Conservation (phyloP, 2,113 vertebrate genomes). For the Andinoacara biseriatus region DNA sequence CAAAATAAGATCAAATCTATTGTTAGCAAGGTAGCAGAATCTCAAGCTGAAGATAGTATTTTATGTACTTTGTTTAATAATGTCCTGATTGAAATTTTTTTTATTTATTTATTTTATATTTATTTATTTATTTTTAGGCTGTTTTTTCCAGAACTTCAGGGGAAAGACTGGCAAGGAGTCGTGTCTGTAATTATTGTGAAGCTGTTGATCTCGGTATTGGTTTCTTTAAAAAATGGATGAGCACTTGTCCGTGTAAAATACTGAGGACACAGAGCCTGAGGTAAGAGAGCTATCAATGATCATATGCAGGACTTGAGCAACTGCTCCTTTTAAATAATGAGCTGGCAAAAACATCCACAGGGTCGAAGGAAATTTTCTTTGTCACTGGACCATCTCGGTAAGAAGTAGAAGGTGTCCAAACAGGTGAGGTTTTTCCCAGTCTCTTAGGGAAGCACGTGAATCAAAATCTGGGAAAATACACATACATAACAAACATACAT, state of each 20-base stretch:
- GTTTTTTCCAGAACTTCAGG: not conserved
- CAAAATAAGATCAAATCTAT: not conserved
- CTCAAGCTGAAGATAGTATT: not conserved
- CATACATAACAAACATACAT: not conserved
- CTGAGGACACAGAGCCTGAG: not conserved
- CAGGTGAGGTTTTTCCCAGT: too few relatives aligned
- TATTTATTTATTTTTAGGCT: not conserved
- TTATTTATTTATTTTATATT: too few relatives aligned
- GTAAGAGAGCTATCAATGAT: constrained; percentile 3
- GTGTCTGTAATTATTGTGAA: constrained; percentile 1
- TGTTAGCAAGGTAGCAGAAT: not conserved
- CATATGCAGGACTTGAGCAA: constrained; percentile 3
- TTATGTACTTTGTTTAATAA: not conserved
- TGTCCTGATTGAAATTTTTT: not conserved
- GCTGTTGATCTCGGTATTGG: not conserved
- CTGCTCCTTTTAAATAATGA: constrained; percentile 13
- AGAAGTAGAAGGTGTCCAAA: not conserved
- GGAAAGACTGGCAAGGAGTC: not conserved
- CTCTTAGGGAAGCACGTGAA: not conserved
- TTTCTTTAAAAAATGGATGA: constrained; percentile 30
- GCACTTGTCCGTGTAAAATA: not conserved
- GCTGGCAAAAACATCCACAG: constrained; percentile 21
- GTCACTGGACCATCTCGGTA: not conserved
- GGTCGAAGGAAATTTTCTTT: not conserved
- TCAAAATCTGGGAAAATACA: not conserved